These are phyloP conservation scores for Brachionus rotundiformis DNA, from an alignment of 1,140 invertebrate species.

Conservation along the genomic window DNA sequence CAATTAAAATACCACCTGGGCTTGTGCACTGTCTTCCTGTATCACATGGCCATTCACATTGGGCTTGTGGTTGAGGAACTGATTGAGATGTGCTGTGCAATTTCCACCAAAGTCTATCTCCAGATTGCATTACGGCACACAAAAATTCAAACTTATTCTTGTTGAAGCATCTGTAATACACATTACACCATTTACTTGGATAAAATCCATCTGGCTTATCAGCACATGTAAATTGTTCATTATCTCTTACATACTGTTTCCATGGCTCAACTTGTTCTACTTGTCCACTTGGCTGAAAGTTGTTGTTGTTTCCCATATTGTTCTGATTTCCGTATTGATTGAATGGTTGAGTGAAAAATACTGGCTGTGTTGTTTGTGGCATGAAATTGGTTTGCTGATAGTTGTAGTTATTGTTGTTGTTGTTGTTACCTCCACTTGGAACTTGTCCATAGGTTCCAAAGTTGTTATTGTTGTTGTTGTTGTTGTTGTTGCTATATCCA, in stretches of 20 bases:
- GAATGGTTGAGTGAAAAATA: background rate
- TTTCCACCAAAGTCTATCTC: slow-evolving; percentile 50
- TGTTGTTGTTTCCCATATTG: slow-evolving; percentile 15
- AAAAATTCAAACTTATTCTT: slow-evolving; percentile 42
- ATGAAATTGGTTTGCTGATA: slow-evolving; percentile 17
- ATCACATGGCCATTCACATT: slow-evolving; percentile 51
- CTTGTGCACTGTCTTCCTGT: slow-evolving; percentile 29
- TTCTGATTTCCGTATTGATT: slow-evolving; percentile 16
- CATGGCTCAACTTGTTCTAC: slow-evolving; percentile 50
- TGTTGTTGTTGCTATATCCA: background rate
- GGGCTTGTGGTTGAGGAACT: slow-evolving; percentile 8
- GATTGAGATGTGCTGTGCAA: slow-evolving; percentile 33
- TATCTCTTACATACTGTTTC: slow-evolving; percentile 43
- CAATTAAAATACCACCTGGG: slow-evolving; percentile 43
- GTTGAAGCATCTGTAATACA: slow-evolving; percentile 44
- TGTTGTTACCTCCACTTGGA: background rate
- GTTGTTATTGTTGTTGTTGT: background rate
- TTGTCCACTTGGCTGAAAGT: slow-evolving; percentile 7
- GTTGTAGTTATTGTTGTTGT: background rate
- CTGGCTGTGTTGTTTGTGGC: slow-evolving; percentile 15
- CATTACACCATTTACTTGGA: slow-evolving; percentile 51
- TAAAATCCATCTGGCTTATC: slow-evolving; percentile 49
- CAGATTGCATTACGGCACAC: slow-evolving; percentile 8
- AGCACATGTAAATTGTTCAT: slow-evolving; percentile 48
- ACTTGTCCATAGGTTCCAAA: background rate